A percentile compares a stretch with the other conserved stretches of the same genome.
These are phyloP conservation scores for Lycopodina hypogea DNA, from an alignment of 37 sponge, comb jelly and placozoan genomes.

Conservation along the genomic window DNA sequence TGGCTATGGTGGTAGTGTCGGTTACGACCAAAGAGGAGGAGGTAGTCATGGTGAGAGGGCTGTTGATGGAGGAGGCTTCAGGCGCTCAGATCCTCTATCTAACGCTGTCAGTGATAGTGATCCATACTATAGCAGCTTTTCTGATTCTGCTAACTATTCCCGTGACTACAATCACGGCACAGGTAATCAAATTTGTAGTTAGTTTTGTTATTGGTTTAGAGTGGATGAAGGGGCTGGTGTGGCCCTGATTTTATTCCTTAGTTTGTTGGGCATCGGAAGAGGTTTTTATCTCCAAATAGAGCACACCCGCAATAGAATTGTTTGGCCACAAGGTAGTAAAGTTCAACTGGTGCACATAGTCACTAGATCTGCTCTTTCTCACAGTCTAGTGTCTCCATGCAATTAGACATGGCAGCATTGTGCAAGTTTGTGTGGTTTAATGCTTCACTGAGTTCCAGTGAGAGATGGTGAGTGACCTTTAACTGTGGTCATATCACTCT, in stretches of 20 bases:
- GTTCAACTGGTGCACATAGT: constrained; percentile 37
- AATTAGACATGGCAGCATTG: too few species aligned
- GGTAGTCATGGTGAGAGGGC: not conserved
- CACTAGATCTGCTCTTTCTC: not conserved
- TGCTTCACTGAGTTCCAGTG: too few species aligned
- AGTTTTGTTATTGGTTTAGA: too few species aligned
- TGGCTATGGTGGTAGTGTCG: constrained; percentile 3
- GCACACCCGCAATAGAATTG: not conserved
- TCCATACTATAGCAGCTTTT: constrained; percentile 49
- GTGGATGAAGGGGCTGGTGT: too few species aligned
- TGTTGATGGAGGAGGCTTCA: not conserved
- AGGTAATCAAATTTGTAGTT: constrained; percentile 1
- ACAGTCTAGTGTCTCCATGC: constrained; percentile 29
- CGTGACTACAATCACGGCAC: constrained; percentile 11
- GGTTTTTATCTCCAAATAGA: not conserved
- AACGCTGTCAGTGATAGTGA: constrained; percentile 4
- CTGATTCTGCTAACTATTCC: constrained; percentile 17
- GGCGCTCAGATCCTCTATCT: not conserved
- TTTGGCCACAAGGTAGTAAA: constrained; percentile 18
- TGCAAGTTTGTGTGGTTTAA: too few species aligned
- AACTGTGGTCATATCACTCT: too few species aligned
- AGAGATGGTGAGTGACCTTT: too few species aligned
- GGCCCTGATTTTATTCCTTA: too few species aligned
- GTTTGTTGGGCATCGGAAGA: too few species aligned
- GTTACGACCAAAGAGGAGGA: not conserved